These are phyloP conservation scores for Oxycera nigricornis DNA, from an alignment of 2,888 invertebrate genomes.

Conservation along the genomic window DNA sequence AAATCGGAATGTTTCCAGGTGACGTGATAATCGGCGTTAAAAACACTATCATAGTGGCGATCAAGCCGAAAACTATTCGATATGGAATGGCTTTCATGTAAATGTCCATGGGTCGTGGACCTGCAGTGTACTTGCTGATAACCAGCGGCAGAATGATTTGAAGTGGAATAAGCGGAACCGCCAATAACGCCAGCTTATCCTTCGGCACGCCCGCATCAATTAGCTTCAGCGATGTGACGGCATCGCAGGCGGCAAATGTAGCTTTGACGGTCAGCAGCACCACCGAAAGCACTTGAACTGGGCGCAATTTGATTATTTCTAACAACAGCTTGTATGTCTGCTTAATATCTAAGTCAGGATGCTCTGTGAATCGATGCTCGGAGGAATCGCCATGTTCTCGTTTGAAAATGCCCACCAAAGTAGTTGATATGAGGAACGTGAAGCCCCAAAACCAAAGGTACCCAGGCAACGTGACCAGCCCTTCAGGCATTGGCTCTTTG, in stretches of 20 bases:
- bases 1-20: constrained; percentile 70
- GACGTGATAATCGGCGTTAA: constrained; percentile 79
- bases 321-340: constrained; percentile 85
- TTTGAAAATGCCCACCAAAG: constrained; percentile 88
- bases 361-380: constrained; percentile 54
- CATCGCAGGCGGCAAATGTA: constrained; percentile 93
- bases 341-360: constrained; percentile 63
- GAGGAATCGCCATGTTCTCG: constrained; percentile 68
- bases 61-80: constrained; percentile 82
- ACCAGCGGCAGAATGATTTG: constrained; percentile 91
- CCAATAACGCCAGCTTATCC: constrained; percentile 90
- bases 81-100: constrained; percentile 89
- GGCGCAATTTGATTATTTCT: constrained; percentile 82
- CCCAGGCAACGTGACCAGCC: constrained; percentile 76
- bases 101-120: constrained; percentile 86
- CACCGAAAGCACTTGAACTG: constrained; percentile 78
- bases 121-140: constrained; percentile 77
- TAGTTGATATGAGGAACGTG: constrained; percentile 88
- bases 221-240: constrained; percentile 91
- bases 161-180: constrained; percentile 91
- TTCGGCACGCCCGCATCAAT: constrained; percentile 96
- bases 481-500: constrained; percentile 71
- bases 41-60: constrained; percentile 85
- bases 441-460: constrained; percentile 96
- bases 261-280: constrained; percentile 93